Percentiles rank a stretch among this genome's conserved stretches.
phyloP scores from a whole-genome alignment of 2,113 vertebrate species.

The Poeciliopsis prolifica region DNA sequence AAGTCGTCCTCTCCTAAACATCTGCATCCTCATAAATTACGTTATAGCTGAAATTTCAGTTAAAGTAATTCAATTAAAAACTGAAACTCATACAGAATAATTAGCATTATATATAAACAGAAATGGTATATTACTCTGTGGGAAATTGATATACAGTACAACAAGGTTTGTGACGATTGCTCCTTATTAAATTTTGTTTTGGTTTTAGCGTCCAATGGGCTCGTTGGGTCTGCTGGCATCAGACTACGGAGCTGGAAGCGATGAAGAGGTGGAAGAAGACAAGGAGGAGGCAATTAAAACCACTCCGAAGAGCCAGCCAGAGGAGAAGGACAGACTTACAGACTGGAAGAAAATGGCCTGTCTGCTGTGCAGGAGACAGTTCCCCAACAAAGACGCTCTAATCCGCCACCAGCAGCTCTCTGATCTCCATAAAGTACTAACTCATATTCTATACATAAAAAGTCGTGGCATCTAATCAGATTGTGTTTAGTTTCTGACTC shows the following conservation, averaged over 20 bases:
- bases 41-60: no score
- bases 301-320: constrained; percentile 72
- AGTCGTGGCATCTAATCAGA: background rate
- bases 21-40: no score
- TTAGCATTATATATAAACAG: no score
- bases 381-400: constrained; percentile 94
- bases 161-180: background rate
- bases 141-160: no score
- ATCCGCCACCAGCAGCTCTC: constrained; percentile 97
- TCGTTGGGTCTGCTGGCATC: constrained; percentile 92
- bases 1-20: constrained; percentile 1
- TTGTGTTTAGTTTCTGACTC: background rate
- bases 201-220: constrained; percentile 88
- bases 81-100: no score
- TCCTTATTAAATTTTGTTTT: background rate
- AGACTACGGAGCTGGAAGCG: constrained; percentile 94
- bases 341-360: constrained; percentile 99
- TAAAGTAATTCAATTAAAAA: no score
- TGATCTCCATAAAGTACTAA: constrained; percentile 92
- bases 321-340: constrained; percentile 87
- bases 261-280: constrained; percentile 93
- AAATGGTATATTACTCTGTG: no score
- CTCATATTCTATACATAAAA: background rate
- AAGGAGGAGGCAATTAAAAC: constrained; percentile 84
- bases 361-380: constrained; percentile 94